Evolutionary conservation across 2,888 invertebrate species (phyloP).

Genomic region (Acleris holmiana): DNA sequence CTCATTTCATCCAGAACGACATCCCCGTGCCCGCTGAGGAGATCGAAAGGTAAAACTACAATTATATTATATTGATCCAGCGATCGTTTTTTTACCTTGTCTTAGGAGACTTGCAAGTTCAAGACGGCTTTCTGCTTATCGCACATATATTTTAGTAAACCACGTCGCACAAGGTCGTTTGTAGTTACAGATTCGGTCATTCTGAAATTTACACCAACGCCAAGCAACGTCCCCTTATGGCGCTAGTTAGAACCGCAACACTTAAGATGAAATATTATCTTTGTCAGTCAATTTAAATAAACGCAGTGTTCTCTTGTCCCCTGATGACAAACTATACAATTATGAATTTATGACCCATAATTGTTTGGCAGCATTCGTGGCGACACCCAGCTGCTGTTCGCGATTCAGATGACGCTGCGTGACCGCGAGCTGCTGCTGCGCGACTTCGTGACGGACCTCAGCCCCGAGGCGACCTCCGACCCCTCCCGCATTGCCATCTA

Average conservation of each 20-base stretch:
- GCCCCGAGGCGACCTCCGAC: constrained; percentile 52
- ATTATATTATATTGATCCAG: background rate
- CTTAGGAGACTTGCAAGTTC: too few relatives aligned
- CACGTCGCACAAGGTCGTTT: too few relatives aligned
- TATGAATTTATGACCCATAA: background rate
- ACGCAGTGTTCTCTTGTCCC: background rate
- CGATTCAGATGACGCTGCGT: constrained; percentile 66
- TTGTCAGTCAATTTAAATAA: background rate
- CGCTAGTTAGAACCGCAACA: too few relatives aligned
- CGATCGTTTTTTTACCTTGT: too few relatives aligned
- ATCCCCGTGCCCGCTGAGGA: constrained; percentile 76
- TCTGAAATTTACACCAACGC: too few relatives aligned
- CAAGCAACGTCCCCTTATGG: too few relatives aligned
- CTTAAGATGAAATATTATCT: too few relatives aligned
- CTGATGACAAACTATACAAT: too few relatives aligned
- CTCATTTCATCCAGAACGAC: constrained; percentile 84
- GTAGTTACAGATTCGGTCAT: too few relatives aligned
- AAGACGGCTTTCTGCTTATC: too few relatives aligned
- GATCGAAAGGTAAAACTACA: constrained; percentile 77
- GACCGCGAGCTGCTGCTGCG: constrained; percentile 64
- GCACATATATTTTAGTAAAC: too few relatives aligned
- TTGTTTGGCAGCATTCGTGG: constrained; percentile 64
- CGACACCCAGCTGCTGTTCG: constrained; percentile 70
- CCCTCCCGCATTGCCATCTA: constrained; percentile 73
- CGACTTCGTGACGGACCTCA: constrained; percentile 73